Evolutionary conservation across 2,113 vertebrate genomes (phyloP).

Genomic region (Lichenostomus cassidix): DNA sequence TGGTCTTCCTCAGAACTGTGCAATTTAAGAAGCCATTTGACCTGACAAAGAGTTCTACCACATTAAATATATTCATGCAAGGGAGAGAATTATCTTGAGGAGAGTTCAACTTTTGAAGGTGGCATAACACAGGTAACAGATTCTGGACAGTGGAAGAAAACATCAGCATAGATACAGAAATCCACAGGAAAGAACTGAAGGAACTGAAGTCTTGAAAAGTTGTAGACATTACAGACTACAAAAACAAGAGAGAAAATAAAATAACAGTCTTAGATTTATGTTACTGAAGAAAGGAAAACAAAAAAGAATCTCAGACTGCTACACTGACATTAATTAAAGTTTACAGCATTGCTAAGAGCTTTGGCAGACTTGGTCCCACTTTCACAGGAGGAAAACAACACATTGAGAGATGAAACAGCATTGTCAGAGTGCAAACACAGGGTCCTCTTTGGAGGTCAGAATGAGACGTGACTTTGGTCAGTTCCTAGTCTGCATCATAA

Average conservation of each 20-base stretch:
- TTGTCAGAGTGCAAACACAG: neutral
- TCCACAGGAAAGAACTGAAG: neutral
- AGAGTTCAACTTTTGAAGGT: neutral
- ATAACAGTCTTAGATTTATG: neutral
- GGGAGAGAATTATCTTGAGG: neutral
- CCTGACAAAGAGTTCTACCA: neutral
- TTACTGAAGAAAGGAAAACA: neutral
- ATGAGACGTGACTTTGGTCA: neutral
- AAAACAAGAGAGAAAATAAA: neutral
- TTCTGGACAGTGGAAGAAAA: neutral
- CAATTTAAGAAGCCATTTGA: slow-evolving; percentile 17
- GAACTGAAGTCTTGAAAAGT: neutral
- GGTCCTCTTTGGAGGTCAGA: neutral
- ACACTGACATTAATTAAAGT: neutral
- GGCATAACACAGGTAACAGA: neutral
- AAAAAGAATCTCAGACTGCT: neutral
- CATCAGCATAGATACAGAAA: neutral
- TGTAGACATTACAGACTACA: neutral
- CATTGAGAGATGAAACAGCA: neutral
- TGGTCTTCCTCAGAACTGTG: neutral
- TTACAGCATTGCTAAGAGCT: neutral
- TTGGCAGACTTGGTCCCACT: neutral
- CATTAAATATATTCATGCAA: neutral
- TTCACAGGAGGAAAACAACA: neutral
- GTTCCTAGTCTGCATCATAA: neutral